A percentile compares a stretch with the other conserved stretches of the same genome.
Evolutionary conservation across 2,888 invertebrate genomes (phyloP).

Genomic region (Cantharis flavilabris): DNA sequence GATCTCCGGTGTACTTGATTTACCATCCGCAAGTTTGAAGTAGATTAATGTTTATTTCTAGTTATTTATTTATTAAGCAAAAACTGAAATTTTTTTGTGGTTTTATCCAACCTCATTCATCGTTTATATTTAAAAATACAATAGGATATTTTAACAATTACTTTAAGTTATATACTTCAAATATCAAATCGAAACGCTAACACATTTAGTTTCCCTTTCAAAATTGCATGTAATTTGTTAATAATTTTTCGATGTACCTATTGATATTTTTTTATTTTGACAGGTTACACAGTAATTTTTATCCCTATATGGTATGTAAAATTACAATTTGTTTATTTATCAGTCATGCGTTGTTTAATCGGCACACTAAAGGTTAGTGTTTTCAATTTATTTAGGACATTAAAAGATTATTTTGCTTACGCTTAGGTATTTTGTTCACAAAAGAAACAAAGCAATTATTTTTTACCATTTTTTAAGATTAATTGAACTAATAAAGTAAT

Average conservation of each 20-base stretch:
- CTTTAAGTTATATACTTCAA: background rate
- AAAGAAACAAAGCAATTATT: slow-evolving; percentile 12
- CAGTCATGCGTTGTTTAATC: slow-evolving; percentile 25
- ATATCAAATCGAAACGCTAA: background rate
- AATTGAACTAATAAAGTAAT: background rate
- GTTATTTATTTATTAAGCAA: slow-evolving; percentile 15
- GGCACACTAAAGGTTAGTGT: slow-evolving; percentile 41
- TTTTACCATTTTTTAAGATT: background rate
- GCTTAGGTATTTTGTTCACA: background rate
- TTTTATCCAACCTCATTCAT: background rate
- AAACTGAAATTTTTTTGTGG: background rate
- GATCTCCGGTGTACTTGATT: slow-evolving; percentile 70
- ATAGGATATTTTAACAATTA: background rate
- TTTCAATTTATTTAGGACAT: slow-evolving; percentile 37
- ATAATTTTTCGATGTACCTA: slow-evolving; percentile 12
- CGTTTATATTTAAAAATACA: background rate
- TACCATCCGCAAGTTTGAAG: slow-evolving; percentile 57
- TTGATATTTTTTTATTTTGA: slow-evolving; percentile 48
- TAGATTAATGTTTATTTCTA: slow-evolving; percentile 20
- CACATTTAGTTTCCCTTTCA: background rate
- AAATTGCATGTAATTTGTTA: slow-evolving; percentile 20
- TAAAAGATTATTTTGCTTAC: slow-evolving; percentile 8
- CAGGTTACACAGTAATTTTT: slow-evolving; percentile 45
- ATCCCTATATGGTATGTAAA: slow-evolving; percentile 46
- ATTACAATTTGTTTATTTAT: slow-evolving; percentile 21